phyloP scores from a whole-genome alignment of 2,888 invertebrate species.

The Daptonema setosum region DNA sequence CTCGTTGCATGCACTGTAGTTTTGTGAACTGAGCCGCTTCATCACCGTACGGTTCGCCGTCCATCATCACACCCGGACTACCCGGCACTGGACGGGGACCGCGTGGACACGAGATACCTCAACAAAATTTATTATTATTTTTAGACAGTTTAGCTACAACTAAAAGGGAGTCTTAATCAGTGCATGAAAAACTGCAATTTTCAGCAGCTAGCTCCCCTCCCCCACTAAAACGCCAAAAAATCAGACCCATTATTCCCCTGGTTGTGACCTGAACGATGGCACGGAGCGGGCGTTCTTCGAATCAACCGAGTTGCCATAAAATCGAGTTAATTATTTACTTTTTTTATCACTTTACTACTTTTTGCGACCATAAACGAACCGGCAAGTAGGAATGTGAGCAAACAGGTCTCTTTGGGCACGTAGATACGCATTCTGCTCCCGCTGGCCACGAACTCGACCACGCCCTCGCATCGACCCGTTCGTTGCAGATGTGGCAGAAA shows the following conservation, averaged over 20 bases:
- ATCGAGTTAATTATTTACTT: not conserved
- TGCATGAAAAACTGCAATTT: no score
- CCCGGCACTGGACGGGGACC: constrained; percentile 50
- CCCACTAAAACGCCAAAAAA: no score
- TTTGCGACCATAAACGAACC: no score
- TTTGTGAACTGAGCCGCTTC: constrained; percentile 75
- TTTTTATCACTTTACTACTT: not conserved
- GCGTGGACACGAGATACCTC: constrained; percentile 57
- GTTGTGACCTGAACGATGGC: no score
- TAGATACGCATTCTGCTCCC: constrained; percentile 78
- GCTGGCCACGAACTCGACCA: constrained; percentile 88
- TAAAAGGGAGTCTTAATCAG: no score
- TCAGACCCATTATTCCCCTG: no score
- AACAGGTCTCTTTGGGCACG: constrained; percentile 75
- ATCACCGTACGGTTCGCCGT: constrained; percentile 73
- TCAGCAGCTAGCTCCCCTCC: no score
- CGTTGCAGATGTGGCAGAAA: constrained; percentile 80
- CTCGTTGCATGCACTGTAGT: constrained; percentile 66
- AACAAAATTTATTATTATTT: not conserved
- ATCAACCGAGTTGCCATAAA: not conserved
- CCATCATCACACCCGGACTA: constrained; percentile 34
- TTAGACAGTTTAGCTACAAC: no score
- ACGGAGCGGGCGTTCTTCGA: no score
- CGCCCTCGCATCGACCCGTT: constrained; percentile 64
- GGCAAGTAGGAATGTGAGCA: constrained; percentile 76